A percentile compares a stretch with the other conserved stretches of the same genome.
phyloP scores from a whole-genome alignment of 2,113 vertebrate species.

The sheep (Ovis aries) region ARS-UI_Ramb_v3.0 NC_056060.1:39495501-39496000 shows the following conservation, averaged over 20 bases:
- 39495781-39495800: background rate
- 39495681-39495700: background rate
- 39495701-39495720: background rate
- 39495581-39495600: background rate
- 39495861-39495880: background rate
- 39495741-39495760: background rate
- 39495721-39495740: background rate
- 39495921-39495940: background rate
- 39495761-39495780: background rate
- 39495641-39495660: background rate
- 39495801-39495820: background rate
- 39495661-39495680: background rate
- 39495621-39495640: background rate
- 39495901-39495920: background rate
- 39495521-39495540: background rate
- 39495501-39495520: background rate
- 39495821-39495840: background rate
- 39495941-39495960: background rate
- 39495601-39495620: background rate
- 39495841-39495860: background rate
- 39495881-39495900: background rate
- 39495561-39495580: background rate
- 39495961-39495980: background rate
- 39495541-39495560: background rate
- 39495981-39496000: background rate